A percentile compares a stretch with the other conserved stretches of the same genome.
phyloP scores from a whole-genome alignment of 2,113 vertebrate genomes.

The Psittacula cyanocephala region DNA sequence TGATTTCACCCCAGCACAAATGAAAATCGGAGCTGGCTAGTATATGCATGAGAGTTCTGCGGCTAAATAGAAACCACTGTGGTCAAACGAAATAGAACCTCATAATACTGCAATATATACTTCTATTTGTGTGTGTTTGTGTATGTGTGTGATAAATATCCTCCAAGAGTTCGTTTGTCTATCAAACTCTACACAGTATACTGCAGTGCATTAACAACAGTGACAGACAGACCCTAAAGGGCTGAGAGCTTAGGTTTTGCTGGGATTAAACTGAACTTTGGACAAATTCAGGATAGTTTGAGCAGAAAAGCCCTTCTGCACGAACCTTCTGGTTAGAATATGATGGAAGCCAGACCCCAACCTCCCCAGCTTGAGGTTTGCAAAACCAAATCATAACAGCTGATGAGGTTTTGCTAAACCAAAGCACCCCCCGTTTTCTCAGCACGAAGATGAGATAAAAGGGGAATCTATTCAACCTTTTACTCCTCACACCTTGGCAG shows the following conservation, averaged over 20 bases:
- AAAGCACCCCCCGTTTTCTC: background rate
- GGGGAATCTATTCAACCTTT: background rate
- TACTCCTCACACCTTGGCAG: background rate
- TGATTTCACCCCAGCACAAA: conserved; percentile 30
- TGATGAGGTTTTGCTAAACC: conserved; percentile 22
- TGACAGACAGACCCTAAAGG: background rate
- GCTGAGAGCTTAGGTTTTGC: background rate
- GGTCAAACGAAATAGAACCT: conserved; percentile 32
- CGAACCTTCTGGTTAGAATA: background rate
- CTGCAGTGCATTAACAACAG: background rate
- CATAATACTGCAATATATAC: background rate
- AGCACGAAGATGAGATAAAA: background rate
- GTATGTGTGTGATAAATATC: background rate
- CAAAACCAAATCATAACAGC: conserved; percentile 36
- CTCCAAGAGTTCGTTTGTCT: background rate
- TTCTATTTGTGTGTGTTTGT: background rate
- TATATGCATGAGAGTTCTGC: conserved; percentile 41
- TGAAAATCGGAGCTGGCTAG: conserved; percentile 26
- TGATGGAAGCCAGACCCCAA: conserved; percentile 44
- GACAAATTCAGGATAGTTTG: background rate
- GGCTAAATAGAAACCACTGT: conserved; percentile 31
- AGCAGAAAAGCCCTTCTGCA: conserved; percentile 6
- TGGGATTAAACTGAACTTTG: conserved; percentile 14
- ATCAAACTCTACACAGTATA: background rate
- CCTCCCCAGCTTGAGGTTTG: background rate